phyloP scores from a whole-genome alignment of 2,113 vertebrate species.

The Serilophus lunatus region DNA sequence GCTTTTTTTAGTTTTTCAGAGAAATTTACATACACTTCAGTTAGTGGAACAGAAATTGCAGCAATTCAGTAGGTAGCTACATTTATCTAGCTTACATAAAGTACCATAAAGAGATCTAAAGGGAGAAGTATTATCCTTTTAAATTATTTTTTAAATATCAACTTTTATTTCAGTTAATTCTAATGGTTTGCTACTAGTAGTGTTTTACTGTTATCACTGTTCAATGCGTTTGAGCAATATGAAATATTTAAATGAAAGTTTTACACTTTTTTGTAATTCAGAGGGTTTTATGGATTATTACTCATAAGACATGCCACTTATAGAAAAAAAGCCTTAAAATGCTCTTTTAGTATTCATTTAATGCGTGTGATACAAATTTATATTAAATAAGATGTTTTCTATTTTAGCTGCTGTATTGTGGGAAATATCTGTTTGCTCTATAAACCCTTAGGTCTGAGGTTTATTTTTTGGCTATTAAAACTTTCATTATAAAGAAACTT shows the following conservation, averaged over 20 bases:
- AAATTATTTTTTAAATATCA: conserved; percentile 30
- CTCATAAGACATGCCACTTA: conserved; percentile 76
- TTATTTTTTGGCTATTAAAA: conserved; percentile 46
- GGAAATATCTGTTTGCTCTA: not conserved
- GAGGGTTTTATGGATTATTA: conserved; percentile 70
- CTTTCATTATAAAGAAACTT: not conserved
- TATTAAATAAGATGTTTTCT: conserved; percentile 57
- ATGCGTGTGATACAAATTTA: conserved; percentile 61
- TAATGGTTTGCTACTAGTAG: conserved; percentile 46
- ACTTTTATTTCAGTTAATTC: conserved; percentile 45
- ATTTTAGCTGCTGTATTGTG: conserved; percentile 5
- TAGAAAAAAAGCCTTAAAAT: conserved; percentile 66
- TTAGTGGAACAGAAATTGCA: not conserved
- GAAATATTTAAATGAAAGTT: conserved; percentile 69
- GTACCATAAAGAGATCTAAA: not conserved
- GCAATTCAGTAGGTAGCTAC: not conserved
- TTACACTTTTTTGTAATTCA: conserved; percentile 68
- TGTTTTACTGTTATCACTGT: conserved; percentile 56
- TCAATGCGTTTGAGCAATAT: conserved; percentile 42
- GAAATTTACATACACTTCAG: conserved; percentile 61
- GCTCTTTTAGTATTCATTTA: conserved; percentile 70
- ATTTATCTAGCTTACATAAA: conserved; percentile 7
- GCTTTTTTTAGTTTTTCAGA: not conserved
- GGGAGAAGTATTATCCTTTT: not conserved
- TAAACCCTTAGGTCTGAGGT: not conserved